Base-by-base conservation (phyloP, 2,888 invertebrate genomes). In the Drosophila prolongata region DNA sequence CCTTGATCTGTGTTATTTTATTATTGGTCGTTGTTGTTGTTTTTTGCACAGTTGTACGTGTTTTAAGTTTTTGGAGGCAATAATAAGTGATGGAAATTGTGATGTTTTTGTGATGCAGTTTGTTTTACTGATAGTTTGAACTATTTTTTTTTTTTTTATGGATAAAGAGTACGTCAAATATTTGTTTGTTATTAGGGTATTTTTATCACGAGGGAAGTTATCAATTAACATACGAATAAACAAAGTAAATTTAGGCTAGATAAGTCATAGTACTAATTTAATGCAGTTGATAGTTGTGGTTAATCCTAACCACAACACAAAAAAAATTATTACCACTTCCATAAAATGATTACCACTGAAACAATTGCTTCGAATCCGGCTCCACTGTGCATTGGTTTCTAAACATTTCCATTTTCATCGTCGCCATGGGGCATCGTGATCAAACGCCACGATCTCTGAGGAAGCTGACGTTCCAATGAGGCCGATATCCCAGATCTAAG, bases 351-450 rank as follows among this genome's bases (percentile, higher is more conserved):
- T 2, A 40, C 38, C 38, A 40, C 53, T 42, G 58, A 42, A n/a
- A 27, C 10, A 16, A 6, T 35, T 27, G 30, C 19, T 30, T 50
- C 5, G 1, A 38, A 30, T 47, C 13, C 3, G 10, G 24, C 6
- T 44, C 37, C 75, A 83, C 72, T 77, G 78, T 87, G 53, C 56
- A 72, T 50, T 58, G 66, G 60, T 81, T 73, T 79, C 66, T 50
- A 77, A 79, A 49, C 50, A 70, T 82, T 78, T 82, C 74, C 69
- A 80, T 80, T 78, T 80, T 70, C 76, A 83, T 73, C 70, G 57
- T 49, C 74, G 54, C 54, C 42, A 53, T 49, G 80, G 83, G 84
- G 73, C 84, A 75, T 70, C 84, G 81, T 84, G 82, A 81, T 81
- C 85, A 77, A 77, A 74, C 75, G 69, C 65, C 80, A 80, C 84